A percentile compares a stretch with the other conserved stretches of the same genome.
Conservation (phyloP, 1,140 invertebrate species). For the Medauroidea extradentata region DNA sequence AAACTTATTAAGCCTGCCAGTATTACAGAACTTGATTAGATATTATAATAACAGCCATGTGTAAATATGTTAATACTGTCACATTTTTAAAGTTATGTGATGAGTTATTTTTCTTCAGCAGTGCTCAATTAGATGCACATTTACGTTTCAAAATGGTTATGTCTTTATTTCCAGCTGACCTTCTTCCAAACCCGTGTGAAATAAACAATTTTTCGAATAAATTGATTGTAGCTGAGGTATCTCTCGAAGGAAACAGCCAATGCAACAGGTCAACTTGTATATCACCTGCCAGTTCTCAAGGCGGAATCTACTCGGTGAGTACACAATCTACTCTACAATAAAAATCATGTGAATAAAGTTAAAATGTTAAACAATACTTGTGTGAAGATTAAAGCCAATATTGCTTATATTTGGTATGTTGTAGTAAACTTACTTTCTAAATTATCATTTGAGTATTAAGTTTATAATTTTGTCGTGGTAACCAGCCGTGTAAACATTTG, state of each 20-base stretch:
- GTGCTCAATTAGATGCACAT: too few relatives aligned
- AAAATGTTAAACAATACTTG: neutral
- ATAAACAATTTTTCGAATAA: neutral
- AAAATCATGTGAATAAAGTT: neutral
- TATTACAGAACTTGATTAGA: too few relatives aligned
- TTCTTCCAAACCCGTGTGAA: neutral
- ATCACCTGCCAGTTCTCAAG: constrained; percentile 78
- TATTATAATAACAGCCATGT: too few relatives aligned
- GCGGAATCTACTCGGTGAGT: constrained; percentile 79
- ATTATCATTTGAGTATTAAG: neutral
- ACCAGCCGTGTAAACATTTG: too few relatives aligned
- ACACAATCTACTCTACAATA: neutral
- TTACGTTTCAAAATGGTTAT: too few relatives aligned
- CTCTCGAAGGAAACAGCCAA: constrained; percentile 34
- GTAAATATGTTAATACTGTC: too few relatives aligned
- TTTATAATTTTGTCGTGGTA: too few relatives aligned
- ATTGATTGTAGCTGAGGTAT: constrained; percentile 31
- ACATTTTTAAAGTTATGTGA: too few relatives aligned
- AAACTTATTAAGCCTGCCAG: too few relatives aligned
- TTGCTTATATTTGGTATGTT: neutral
- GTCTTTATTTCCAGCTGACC: too few relatives aligned
- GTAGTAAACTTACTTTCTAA: neutral
- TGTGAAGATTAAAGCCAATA: neutral
- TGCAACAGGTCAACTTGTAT: constrained; percentile 58
- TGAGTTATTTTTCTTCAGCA: too few relatives aligned